Evolutionary conservation across 2,113 vertebrate genomes (phyloP).

Genomic region (Osmerus mordax): DNA sequence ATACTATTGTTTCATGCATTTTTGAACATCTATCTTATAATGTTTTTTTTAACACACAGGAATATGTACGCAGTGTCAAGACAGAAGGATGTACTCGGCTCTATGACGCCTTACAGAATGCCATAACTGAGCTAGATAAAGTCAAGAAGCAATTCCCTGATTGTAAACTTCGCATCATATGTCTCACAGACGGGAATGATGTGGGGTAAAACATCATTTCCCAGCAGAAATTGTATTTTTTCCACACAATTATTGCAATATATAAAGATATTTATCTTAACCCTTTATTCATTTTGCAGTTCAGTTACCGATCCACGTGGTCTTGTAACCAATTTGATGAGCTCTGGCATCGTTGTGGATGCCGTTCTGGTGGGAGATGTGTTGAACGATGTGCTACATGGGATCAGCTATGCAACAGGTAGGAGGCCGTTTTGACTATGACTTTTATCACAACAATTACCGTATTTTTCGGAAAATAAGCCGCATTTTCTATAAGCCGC

Average conservation of each 20-base stretch:
- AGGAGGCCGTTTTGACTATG: background rate
- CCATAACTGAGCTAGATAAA: constrained; percentile 39
- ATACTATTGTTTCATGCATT: too few species aligned
- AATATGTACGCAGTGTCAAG: constrained; percentile 31
- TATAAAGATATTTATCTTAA: background rate
- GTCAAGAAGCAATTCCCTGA: constrained; percentile 49
- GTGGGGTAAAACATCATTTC: constrained; percentile 37
- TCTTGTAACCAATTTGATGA: constrained; percentile 43
- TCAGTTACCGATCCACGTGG: constrained; percentile 39
- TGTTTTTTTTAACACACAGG: constrained; percentile 19
- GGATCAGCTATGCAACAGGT: constrained; percentile 67
- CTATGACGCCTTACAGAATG: constrained; percentile 53
- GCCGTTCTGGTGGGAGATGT: constrained; percentile 52
- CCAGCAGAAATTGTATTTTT: too few species aligned
- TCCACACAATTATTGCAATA: too few species aligned
- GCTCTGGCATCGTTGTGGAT: constrained; percentile 49
- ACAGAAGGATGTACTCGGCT: constrained; percentile 41
- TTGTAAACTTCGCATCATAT: constrained; percentile 56
- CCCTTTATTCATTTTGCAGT: constrained; percentile 20
- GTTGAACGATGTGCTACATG: constrained; percentile 53
- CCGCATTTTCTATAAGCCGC: too few species aligned
- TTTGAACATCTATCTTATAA: background rate
- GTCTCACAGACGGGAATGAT: constrained; percentile 63
- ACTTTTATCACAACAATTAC: background rate
- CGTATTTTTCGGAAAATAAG: too few species aligned